Percentiles rank a stretch among this genome's conserved stretches.
These are phyloP conservation scores for Chiloscyllium punctatum DNA, from an alignment of 2,797 vertebrate species.

Conservation along the genomic window DNA sequence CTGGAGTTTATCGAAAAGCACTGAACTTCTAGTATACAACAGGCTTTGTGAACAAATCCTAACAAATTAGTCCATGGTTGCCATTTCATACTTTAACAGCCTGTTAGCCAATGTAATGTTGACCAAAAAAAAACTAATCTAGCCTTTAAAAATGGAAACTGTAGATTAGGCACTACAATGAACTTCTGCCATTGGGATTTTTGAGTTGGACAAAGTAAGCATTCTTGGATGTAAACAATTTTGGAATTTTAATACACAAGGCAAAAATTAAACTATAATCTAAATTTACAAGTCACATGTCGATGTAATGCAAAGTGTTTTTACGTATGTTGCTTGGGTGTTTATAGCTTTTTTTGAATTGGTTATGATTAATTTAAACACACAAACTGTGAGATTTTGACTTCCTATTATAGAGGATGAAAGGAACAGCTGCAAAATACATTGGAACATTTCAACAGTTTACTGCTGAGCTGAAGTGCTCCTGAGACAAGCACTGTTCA, in stretches of 20 bases:
- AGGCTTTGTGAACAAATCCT: neutral
- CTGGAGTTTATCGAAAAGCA: too few relatives aligned
- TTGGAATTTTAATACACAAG: neutral
- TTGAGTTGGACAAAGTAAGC: neutral
- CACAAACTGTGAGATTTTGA: neutral
- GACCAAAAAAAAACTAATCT: neutral
- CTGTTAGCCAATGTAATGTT: neutral
- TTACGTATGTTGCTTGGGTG: neutral
- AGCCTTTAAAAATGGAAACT: neutral
- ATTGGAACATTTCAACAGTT: neutral
- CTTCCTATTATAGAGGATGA: neutral
- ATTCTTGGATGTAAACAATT: neutral
- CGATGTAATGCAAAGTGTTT: neutral
- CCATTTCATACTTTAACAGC: neutral
- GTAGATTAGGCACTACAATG: neutral
- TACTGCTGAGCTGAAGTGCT: neutral
- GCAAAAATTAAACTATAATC: neutral
- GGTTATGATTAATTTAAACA: constrained; percentile 13
- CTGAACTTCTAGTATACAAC: too few relatives aligned
- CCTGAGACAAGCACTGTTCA: neutral
- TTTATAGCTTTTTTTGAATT: neutral
- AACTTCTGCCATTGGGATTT: neutral
- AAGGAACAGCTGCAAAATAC: neutral
- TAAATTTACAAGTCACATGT: neutral
- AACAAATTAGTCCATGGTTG: neutral